Base-by-base conservation (phyloP, 2,888 invertebrate species). In the Lepeophtheirus nordmannii region DNA sequence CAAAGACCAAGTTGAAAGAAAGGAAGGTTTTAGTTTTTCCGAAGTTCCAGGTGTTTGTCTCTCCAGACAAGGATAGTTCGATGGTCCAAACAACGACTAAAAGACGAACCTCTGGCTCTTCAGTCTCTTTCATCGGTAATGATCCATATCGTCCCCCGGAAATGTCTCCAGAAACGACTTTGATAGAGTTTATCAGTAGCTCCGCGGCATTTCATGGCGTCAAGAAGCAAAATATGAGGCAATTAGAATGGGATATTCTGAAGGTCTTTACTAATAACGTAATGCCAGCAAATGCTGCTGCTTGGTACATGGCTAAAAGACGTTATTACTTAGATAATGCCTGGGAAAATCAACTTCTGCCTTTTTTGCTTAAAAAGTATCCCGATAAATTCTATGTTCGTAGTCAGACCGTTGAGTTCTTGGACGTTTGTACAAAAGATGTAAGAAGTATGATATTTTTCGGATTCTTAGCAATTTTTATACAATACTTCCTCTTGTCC, bases 271-370 rank as follows among this genome's bases (percentile, higher is more conserved):
- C 46, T 17, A 17, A 62, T 39, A 62, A 62, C 63, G 39, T 62
- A 40, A 62, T 62, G 63, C 63, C 63, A n/a, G 63, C 63, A n/a
- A 62, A 62, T 46, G 46, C 63, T n/a, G 63, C 63, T 14, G 63
- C 63, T 20, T 62, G 63, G 63, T 62, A 62, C 23, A 62, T 62
- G 63, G 63, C 63, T 11, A 62, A 62, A 22, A 30, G 63, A n/a
- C 30, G 39, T 17, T 62, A 38, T 39, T 62, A 62, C 22, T n/a
- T 39, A 12, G 23, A 62, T 14, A 17, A 46, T 12, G 12, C 40
- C 17, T 14, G 22, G 22, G 46, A 40, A 14, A n/a, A 62, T 14
- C 63, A 62, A 39, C 63, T 62, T 20, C 46, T 62, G 10, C 63
- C 63, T 11, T 46, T 46, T 14, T 14, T 41, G 10, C 63, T 62